Conservation (phyloP, 2,888 invertebrate species). For the Aricia artaxerxes region DNA sequence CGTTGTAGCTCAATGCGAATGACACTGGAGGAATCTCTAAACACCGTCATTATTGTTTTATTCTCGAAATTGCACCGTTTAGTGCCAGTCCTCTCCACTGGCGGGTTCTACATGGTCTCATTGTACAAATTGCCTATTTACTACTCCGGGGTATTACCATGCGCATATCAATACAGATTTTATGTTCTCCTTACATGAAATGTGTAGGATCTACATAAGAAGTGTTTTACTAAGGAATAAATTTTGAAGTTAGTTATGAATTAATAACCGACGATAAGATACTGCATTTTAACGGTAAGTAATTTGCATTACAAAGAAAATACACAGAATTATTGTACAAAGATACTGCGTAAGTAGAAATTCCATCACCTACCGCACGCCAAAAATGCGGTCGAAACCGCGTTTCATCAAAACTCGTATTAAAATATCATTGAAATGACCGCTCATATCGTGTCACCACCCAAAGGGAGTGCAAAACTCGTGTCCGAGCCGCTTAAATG, state of each 20-base stretch:
- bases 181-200: constrained; percentile 6
- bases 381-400: not conserved
- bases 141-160: constrained; percentile 23
- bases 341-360: not conserved
- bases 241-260: too few relatives aligned
- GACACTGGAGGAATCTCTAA: constrained; percentile 40
- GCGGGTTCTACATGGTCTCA: constrained; percentile 60
- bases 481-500: constrained; percentile 13
- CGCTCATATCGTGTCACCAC: constrained; percentile 13
- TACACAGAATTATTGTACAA: not conserved
- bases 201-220: not conserved
- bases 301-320: not conserved
- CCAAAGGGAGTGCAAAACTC: constrained; percentile 1
- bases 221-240: not conserved
- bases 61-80: constrained; percentile 64
- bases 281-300: not conserved
- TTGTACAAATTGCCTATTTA: constrained; percentile 59
- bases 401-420: constrained; percentile 10
- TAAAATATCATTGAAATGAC: not conserved
- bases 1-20: constrained; percentile 26
- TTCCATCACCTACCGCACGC: not conserved
- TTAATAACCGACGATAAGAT: too few relatives aligned
- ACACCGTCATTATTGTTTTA: constrained; percentile 69
- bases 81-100: constrained; percentile 56
- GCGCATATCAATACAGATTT: constrained; percentile 21